phyloP scores from a whole-genome alignment of 1,140 invertebrate genomes.

The Whitmania pigra region DNA sequence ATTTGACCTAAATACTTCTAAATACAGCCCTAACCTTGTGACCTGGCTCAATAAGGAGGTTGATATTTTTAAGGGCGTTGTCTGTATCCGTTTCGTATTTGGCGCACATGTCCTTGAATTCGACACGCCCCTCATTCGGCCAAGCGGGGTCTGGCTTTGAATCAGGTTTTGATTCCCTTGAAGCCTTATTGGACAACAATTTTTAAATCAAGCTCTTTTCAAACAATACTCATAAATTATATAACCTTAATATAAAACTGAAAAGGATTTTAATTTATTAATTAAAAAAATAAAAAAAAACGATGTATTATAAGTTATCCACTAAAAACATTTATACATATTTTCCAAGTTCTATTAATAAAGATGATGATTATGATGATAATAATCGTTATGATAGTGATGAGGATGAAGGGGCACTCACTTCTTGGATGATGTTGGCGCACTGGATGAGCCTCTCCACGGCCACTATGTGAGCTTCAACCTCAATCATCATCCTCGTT shows the following conservation, averaged over 20 bases:
- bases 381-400: too few species aligned
- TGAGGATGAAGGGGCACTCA: too few species aligned
- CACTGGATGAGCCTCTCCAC: conserved; percentile 96
- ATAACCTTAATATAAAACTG: too few species aligned
- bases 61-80: conserved; percentile 61
- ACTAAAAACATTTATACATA: too few species aligned
- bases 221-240: neutral
- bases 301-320: too few species aligned
- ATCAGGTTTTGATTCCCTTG: conserved; percentile 1
- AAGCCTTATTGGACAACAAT: conserved; percentile 15
- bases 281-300: too few species aligned
- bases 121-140: conserved; percentile 59
- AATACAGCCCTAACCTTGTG: conserved; percentile 14
- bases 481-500: conserved; percentile 77
- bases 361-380: too few species aligned
- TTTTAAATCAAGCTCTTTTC: neutral
- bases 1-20: neutral
- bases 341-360: too few species aligned
- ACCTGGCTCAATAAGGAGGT: conserved; percentile 49
- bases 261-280: too few species aligned
- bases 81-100: conserved; percentile 67
- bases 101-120: conserved; percentile 60
- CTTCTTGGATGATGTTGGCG: conserved; percentile 58
- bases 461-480: conserved; percentile 93
- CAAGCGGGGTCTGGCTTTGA: conserved; percentile 46